These are phyloP conservation scores for Hyposmocoma kahamanoa DNA, from an alignment of 1,140 invertebrate species.

Conservation along the genomic window DNA sequence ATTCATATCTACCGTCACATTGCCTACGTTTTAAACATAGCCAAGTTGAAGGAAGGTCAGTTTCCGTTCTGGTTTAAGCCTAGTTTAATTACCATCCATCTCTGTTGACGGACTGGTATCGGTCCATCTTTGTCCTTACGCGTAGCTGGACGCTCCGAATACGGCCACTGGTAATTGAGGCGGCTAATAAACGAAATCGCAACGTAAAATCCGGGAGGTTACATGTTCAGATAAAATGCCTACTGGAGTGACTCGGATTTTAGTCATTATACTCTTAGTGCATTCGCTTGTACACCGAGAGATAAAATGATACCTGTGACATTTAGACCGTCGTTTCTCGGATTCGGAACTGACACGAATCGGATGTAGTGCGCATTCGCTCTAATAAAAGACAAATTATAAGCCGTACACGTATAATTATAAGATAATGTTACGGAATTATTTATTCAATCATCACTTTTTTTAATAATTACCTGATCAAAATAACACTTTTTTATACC, in stretches of 20 bases:
- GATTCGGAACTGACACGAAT: background rate
- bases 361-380: background rate
- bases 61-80: background rate
- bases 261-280: background rate
- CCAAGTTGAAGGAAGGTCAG: background rate
- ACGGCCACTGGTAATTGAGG: background rate
- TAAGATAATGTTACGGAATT: no score
- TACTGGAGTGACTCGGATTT: background rate
- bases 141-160: background rate
- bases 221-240: background rate
- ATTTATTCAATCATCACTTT: no score
- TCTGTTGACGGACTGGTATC: background rate
- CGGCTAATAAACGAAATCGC: background rate
- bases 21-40: background rate
- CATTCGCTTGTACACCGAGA: background rate
- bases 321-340: no score
- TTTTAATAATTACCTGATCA: no score
- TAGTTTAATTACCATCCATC: conserved; percentile 3
- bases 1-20: background rate
- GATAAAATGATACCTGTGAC: no score
- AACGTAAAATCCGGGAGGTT: background rate
- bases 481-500: no score
- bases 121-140: background rate
- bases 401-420: no score
- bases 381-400: no score